Base-by-base conservation (phyloP, 2,888 invertebrate species). In the Eucriotettix oculatus region DNA sequence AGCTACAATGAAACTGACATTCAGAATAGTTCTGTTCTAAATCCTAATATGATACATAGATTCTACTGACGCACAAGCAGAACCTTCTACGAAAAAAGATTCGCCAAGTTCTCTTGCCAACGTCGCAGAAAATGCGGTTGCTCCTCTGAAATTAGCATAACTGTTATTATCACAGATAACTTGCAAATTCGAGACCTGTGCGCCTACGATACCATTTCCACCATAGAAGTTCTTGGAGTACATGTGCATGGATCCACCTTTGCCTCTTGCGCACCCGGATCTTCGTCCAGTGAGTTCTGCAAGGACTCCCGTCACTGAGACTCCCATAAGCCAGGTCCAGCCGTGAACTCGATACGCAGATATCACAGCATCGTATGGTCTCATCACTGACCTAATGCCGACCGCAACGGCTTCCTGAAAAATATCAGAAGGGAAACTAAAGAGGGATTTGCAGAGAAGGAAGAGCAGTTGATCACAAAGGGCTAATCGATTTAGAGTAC, bases 291-390 rank as follows among this genome's bases (percentile, higher is more conserved):
- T 78, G 40, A 82, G 71, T 70, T 82, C 82, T 53, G 79, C 73
- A 56, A 82, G 69, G 3, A 83, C 77, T 9, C 76, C 75, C 9
- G 70, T 67, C 1, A 76, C 68, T n/a, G 75, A 66, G 1, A 78
- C 73, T 10, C 82, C 82, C 86, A 97, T 90, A 9, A 95, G 76
- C 71, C 92, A 86, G 0, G 94, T 88, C 97, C 97, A 99, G 12
- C 97, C 98, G 70, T 99, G 99, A 67, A 91, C 93, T 67, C 99
- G 83, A 76, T 99, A 99, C 0, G 98, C 93, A 0, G 99, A 97
- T 67, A 99, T 99, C 10, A 96, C 86, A 1, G 87, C 81, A 74
- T 99, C 99, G 48, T 82, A 79, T 1, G 84, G 79, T 1, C 88
- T 82, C 76, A 98, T 71, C 3, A 77, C 74, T 14, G 75, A 75